A percentile compares a stretch with the other conserved stretches of the same genome.
These are phyloP conservation scores for Iselma pallidipennis DNA, from an alignment of 2,888 invertebrate genomes.

Conservation along the genomic window DNA sequence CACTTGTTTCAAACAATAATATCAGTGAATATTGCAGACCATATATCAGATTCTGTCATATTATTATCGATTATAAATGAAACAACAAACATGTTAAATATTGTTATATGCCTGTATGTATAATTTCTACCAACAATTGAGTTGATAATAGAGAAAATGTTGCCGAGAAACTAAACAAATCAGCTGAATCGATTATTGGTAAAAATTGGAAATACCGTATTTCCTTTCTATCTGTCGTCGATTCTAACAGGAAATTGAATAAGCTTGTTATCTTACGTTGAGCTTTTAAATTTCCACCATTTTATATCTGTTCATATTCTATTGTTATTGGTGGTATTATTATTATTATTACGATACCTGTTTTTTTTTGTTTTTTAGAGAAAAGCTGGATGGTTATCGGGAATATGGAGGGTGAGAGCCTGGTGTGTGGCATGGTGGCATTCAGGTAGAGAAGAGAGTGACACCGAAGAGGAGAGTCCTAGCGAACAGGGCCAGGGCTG, in stretches of 20 bases:
- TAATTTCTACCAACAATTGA: constrained; percentile 9
- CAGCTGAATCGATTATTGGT: constrained; percentile 18
- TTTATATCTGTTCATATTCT: no score
- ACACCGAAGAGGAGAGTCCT: constrained; percentile 78
- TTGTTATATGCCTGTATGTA: constrained; percentile 17
- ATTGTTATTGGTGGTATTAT: neutral
- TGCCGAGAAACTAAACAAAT: neutral
- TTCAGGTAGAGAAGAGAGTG: constrained; percentile 81
- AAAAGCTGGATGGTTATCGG: constrained; percentile 53
- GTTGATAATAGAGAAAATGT: constrained; percentile 4
- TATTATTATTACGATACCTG: no score
- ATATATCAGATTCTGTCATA: constrained; percentile 41
- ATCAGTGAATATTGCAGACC: constrained; percentile 15
- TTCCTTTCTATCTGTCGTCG: constrained; percentile 21
- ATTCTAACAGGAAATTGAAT: constrained; percentile 37
- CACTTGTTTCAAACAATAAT: constrained; percentile 13
- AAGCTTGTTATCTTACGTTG: constrained; percentile 7
- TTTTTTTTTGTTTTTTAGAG: constrained; percentile 36
- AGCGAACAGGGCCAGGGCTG: constrained; percentile 69
- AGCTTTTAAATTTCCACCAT: neutral
- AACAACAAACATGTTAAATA: constrained; percentile 20
- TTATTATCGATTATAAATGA: constrained; percentile 37
- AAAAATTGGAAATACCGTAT: constrained; percentile 22
- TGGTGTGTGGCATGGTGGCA: constrained; percentile 94
- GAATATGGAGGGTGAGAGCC: constrained; percentile 59